Evolutionary conservation across 2,888 invertebrate genomes (phyloP), one percentile per base, ranked within the genome.

Genomic region (Hirtodrosophila trivittata): DNA sequence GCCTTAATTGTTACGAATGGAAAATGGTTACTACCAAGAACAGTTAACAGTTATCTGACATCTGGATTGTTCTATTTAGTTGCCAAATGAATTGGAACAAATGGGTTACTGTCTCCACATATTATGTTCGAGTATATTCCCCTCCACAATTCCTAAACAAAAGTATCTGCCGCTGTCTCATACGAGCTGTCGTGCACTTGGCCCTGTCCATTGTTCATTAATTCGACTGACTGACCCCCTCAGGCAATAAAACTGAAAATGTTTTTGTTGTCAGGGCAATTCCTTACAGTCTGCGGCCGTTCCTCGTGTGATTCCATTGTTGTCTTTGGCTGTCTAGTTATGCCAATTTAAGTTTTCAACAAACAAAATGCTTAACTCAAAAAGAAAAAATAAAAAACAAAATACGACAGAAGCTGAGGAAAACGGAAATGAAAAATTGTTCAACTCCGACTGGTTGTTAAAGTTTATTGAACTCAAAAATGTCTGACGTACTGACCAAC

Each of bases 51-150:
- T 63, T 46, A 59, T 50, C 65, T 72, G 58, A 33, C 75, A 56
- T 59, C 58, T 63, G 45, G 35, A 10, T 55, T 25, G 8, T 32
- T 42, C 54, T 70, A 75, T 71, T 77, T 66, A n/a, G 38, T 58
- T 78, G 67, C 72, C 80, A 75, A 82, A 85, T 82, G 83, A 85
- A 77, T 62, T 73, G 85, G 75, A 82, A 82, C 85, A 58, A 75
- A 55, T 65, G 54, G 59, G n/a, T 33, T 41, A 47, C 35, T 32
- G 35, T 35, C 32, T 28, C 13, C 45, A 14, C 12, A 14, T 43
- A 28, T n/a, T 6, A 3, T 25, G 6, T 25, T 25, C 6, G 9
- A 3, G 5, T 28, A n/a, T n/a, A 7, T 12, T 32, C 4, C 55
- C 37, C 39, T 10, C 9, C 28, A 35, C 14, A 21, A 3, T 21